phyloP scores from a whole-genome alignment of 1,140 invertebrate genomes.

The Drosophila cardini region DNA sequence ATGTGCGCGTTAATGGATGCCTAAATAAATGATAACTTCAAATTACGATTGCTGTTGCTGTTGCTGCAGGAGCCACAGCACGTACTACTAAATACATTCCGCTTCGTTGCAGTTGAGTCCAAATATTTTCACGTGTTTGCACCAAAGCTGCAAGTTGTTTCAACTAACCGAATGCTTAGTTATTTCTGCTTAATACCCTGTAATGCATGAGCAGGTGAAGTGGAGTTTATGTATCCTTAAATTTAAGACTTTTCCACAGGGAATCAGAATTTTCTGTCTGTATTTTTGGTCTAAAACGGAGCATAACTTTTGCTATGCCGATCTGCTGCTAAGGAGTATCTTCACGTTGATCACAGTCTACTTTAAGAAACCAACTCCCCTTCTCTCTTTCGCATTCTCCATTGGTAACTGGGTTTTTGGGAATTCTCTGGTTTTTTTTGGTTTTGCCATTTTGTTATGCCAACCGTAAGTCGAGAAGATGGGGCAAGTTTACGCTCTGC shows the following conservation, averaged over 20 bases:
- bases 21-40: slow-evolving; percentile 83
- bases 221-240: no score
- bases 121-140: slow-evolving; percentile 79
- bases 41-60: slow-evolving; percentile 70
- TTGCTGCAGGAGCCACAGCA: slow-evolving; percentile 38
- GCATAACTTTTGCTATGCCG: no score
- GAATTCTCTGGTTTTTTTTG: slow-evolving; percentile 22
- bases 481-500: slow-evolving; percentile 29
- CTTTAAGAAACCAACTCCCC: neutral
- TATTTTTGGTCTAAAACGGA: no score
- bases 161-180: slow-evolving; percentile 43
- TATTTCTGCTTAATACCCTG: slow-evolving; percentile 27
- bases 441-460: slow-evolving; percentile 45
- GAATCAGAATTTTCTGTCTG: no score
- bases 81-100: slow-evolving; percentile 80
- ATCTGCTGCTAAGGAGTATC: neutral
- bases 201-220: no score
- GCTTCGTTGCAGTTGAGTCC: slow-evolving; percentile 68
- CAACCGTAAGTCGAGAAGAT: neutral
- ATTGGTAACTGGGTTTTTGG: slow-evolving; percentile 38
- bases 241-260: no score
- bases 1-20: slow-evolving; percentile 80
- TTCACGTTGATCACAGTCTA: neutral
- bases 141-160: slow-evolving; percentile 29
- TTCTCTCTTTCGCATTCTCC: neutral